These are phyloP conservation scores for Acyrthosiphon pisum DNA, from an alignment of 1,140 invertebrate species.

Conservation along the genomic window DNA sequence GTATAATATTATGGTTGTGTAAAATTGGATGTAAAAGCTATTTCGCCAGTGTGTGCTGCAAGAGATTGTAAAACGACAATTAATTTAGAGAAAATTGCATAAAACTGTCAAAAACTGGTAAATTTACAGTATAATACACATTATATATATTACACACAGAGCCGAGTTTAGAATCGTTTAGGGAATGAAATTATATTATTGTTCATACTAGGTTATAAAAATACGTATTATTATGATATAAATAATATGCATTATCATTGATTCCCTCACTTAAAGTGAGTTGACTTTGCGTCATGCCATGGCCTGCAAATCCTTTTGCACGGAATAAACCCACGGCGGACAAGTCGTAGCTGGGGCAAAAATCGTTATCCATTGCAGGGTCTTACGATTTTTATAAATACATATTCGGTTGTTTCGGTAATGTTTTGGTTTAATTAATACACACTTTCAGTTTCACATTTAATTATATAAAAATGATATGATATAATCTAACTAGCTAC, in stretches of 20 bases:
- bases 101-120: neutral
- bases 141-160: neutral
- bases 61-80: neutral
- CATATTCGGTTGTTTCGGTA: neutral
- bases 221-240: neutral
- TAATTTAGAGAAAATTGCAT: neutral
- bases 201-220: neutral
- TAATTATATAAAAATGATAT: neutral
- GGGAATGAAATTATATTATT: neutral
- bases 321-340: neutral
- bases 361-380: neutral
- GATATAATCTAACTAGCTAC: neutral
- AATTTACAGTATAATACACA: neutral
- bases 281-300: neutral
- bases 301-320: neutral
- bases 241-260: neutral
- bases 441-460: neutral
- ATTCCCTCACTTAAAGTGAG: neutral
- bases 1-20: neutral
- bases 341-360: neutral
- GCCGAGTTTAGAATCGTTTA: neutral
- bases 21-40: conserved; percentile 10
- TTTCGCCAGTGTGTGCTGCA: neutral
- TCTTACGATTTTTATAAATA: neutral
- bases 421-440: neutral